A percentile compares a stretch with the other conserved stretches of the same genome.
Evolutionary conservation across 92 coral and sea anemone genomes (phyloP).

Genomic region (Epizoanthus ramosus): DNA sequence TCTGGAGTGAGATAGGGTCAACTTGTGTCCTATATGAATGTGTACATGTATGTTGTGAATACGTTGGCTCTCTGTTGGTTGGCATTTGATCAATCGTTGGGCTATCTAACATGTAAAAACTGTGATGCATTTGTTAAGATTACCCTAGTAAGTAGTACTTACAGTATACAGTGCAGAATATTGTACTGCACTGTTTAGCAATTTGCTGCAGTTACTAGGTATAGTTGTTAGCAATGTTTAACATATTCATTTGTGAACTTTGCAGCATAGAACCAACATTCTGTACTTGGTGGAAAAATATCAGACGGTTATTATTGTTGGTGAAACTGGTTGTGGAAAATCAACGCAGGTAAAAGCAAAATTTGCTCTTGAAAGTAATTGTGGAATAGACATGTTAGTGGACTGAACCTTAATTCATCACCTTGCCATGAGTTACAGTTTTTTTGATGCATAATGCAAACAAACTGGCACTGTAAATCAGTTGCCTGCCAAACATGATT

Average conservation of each 20-base stretch:
- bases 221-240: background rate
- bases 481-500: no score
- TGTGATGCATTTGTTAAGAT: background rate
- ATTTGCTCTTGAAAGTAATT: background rate
- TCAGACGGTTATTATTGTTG: slow-evolving; percentile 94
- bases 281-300: slow-evolving; percentile 92
- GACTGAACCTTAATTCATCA: no score
- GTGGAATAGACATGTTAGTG: background rate
- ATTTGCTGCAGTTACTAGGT: background rate
- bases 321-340: slow-evolving; percentile 99
- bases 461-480: no score
- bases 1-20: background rate
- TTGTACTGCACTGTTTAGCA: no score
- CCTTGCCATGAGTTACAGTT: no score
- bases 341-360: slow-evolving; percentile 81
- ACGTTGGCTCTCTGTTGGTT: no score
- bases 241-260: background rate
- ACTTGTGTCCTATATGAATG: background rate
- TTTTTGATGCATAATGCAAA: no score
- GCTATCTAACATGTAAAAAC: no score
- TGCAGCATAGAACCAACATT: slow-evolving; percentile 95
- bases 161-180: background rate
- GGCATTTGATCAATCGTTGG: no score
- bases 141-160: background rate
- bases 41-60: no score